phyloP scores from a whole-genome alignment of 2,888 invertebrate genomes.

The Sphaeridia pumilis region DNA sequence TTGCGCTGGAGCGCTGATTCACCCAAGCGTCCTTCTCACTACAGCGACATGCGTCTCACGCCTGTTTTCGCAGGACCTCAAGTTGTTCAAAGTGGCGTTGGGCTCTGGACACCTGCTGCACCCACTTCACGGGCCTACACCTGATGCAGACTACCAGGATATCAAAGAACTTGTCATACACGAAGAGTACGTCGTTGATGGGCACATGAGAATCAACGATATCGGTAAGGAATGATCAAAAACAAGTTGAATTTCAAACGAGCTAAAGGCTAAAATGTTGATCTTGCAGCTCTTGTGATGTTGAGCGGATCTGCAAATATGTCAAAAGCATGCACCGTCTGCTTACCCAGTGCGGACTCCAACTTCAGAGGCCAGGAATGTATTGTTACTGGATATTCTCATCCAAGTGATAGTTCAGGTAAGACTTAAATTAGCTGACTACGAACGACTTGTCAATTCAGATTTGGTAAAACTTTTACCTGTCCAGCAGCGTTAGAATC shows the following conservation, averaged over 20 bases:
- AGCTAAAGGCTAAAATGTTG: not conserved
- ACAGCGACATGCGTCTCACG: conserved; percentile 31
- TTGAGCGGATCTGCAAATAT: conserved; percentile 16
- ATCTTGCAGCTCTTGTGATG: conserved; percentile 20
- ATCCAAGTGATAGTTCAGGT: conserved; percentile 22
- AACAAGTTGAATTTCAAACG: not conserved
- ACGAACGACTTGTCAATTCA: not conserved
- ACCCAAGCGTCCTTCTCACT: conserved; percentile 22
- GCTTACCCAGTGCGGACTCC: conserved; percentile 12
- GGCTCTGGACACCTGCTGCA: conserved; percentile 17
- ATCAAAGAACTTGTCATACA: conserved; percentile 29
- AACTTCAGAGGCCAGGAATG: conserved; percentile 26
- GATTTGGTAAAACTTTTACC: not conserved
- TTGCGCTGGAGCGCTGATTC: conserved; percentile 25
- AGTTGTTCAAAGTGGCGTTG: conserved; percentile 25
- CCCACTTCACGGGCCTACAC: conserved; percentile 17
- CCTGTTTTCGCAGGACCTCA: conserved; percentile 28
- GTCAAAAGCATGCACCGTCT: conserved; percentile 12
- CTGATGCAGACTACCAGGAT: conserved; percentile 25
- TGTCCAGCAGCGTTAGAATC: conserved; percentile 19
- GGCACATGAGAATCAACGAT: conserved; percentile 27
- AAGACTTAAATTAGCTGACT: not conserved
- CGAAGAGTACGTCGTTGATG: conserved; percentile 27
- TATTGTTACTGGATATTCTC: conserved; percentile 31
- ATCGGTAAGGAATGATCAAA: conserved; percentile 19